Base-by-base conservation (phyloP, 2,113 vertebrate species). In the Colinus virginianus region DNA sequence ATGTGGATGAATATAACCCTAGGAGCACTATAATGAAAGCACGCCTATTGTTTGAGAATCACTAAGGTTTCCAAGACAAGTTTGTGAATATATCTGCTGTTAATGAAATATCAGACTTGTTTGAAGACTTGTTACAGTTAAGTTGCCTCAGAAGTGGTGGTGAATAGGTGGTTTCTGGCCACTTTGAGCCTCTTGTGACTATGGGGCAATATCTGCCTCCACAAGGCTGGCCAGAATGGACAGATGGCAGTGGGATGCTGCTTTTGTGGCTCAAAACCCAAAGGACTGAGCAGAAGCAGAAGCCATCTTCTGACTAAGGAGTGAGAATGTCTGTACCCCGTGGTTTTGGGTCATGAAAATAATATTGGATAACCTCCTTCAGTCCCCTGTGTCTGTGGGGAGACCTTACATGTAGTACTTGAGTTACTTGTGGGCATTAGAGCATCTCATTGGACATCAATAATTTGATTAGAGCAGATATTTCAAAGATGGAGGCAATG, bases 261-360 rank as follows among this genome's bases (percentile, higher is more conserved):
- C 30, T 13, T 6, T 77, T 78, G 61, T n/a, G n/a, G n/a, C 66
- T 87, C 36, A 21, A 46, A 74, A 75, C 3, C 3, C 11, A 18
- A 7, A 42, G 43, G 26, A 23, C 6, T 3, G 2, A 40, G 18
- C 53, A 66, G 71, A 56, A 36, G 55, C 20, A 40, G 69, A 40
- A 48, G 61, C 51, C 51, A 43, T 7, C 30, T 56, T 38, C n/a
- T 75, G 46, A 3, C 26, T 78, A 51, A 16, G 16, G 34, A 55
- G 0, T 1, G 5, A 26, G 17, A 7, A 26, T 5, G 8, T 42
- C n/a, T 22, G 3, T 8, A 9, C 4, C 34, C 21, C 14, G 0
- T 13, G 13, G 16, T 21, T 6, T 22, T 36, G n/a, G 1, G 1
- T 26, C 53, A 36, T 12, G 40, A 34, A 69, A 43, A 40, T 30